Evolutionary conservation across 2,888 invertebrate species (phyloP).

Genomic region (Oscheius sp.): DNA sequence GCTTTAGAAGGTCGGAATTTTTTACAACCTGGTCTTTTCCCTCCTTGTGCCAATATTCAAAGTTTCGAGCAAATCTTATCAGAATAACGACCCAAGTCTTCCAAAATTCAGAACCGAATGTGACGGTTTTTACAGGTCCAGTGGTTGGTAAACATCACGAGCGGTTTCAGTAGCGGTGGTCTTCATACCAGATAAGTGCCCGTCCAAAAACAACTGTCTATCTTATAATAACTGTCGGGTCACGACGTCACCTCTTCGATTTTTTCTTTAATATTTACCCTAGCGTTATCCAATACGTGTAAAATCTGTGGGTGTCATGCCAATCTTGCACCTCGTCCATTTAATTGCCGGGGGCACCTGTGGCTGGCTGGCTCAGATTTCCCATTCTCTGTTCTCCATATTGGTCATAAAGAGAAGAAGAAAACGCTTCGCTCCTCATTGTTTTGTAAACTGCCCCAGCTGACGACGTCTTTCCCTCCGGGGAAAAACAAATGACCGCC

Average conservation of each 20-base stretch:
- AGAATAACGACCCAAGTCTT: too few relatives aligned
- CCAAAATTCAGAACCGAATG: too few relatives aligned
- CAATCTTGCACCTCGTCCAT: constrained; percentile 24
- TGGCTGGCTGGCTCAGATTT: constrained; percentile 24
- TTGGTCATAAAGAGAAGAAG: constrained; percentile 9
- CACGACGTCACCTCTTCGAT: background rate
- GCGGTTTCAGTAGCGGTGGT: too few relatives aligned
- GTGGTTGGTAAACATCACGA: too few relatives aligned
- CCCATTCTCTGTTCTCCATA: background rate
- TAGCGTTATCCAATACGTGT: constrained; percentile 11
- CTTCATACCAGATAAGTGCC: too few relatives aligned
- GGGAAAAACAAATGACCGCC: background rate
- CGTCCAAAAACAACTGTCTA: too few relatives aligned
- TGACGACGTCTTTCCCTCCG: background rate
- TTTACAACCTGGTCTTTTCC: too few relatives aligned
- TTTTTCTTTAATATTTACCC: background rate
- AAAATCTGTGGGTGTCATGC: constrained; percentile 20
- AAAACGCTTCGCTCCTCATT: background rate
- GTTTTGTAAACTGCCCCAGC: constrained; percentile 28
- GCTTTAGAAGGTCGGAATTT: too few relatives aligned
- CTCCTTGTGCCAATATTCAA: too few relatives aligned
- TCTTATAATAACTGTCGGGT: too few relatives aligned
- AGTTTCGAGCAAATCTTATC: too few relatives aligned
- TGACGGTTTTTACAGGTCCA: too few relatives aligned
- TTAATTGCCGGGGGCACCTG: constrained; percentile 17